Conservation (phyloP, 2,797 vertebrate species). For the Antrozous pallidus region DNA sequence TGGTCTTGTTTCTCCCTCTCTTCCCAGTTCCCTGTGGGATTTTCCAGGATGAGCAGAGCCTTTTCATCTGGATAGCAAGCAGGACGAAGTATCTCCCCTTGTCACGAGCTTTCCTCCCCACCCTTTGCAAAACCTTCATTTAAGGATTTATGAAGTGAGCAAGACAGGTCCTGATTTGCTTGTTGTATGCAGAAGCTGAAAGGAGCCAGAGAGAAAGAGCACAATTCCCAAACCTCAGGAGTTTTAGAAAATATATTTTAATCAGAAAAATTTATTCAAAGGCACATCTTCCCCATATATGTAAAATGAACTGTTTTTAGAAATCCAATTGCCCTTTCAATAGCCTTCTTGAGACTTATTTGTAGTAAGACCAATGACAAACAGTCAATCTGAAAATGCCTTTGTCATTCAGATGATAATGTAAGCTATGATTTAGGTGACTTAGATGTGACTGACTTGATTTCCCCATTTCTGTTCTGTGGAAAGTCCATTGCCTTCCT, state of each 20-base stretch:
- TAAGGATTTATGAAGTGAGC: not conserved
- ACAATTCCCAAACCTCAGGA: not conserved
- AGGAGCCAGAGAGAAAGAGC: not conserved
- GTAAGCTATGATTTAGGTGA: not conserved
- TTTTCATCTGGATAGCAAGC: not conserved
- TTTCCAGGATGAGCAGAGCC: conserved; percentile 20
- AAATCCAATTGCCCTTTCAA: not conserved
- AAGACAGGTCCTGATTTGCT: not conserved
- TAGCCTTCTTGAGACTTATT: not conserved
- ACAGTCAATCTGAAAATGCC: not conserved
- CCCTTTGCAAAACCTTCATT: not conserved
- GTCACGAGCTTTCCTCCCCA: not conserved
- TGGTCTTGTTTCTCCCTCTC: not conserved
- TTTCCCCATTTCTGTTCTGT: not conserved
- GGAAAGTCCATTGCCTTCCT: conserved; percentile 13
- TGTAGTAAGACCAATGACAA: not conserved
- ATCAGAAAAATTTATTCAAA: conserved; percentile 23
- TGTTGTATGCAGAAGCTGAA: not conserved
- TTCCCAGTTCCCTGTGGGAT: not conserved
- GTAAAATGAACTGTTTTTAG: not conserved
- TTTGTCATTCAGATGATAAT: not conserved
- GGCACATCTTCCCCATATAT: not conserved
- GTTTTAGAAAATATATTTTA: conserved; percentile 22
- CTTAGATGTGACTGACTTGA: not conserved
- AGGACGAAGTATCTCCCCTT: not conserved